Percentiles rank a stretch among this genome's conserved stretches.
Evolutionary conservation across 2,113 vertebrate genomes (phyloP).

Genomic region (Dunckerocampus dactyliophorus): DNA sequence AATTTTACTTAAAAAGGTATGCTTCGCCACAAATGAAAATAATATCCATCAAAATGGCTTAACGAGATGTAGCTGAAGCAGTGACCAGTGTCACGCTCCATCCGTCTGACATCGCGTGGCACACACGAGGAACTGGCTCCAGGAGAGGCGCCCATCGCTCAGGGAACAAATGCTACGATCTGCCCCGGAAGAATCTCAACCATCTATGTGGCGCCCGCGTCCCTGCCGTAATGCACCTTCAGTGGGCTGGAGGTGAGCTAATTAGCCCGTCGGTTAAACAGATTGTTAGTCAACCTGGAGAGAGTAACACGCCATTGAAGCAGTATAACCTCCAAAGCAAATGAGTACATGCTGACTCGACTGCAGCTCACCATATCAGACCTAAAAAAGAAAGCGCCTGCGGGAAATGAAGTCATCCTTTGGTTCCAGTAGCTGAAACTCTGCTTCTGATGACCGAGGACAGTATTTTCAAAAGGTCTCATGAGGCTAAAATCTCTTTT

Average conservation of each 20-base stretch:
- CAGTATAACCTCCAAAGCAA: slow-evolving; percentile 37
- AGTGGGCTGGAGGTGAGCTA: slow-evolving; percentile 22
- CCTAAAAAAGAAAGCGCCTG: slow-evolving; percentile 25
- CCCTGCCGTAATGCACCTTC: slow-evolving; percentile 44
- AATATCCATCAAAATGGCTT: no score
- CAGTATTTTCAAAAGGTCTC: slow-evolving; percentile 14
- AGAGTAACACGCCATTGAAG: slow-evolving; percentile 18
- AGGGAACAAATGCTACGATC: slow-evolving; percentile 5
- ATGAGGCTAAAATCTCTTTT: neutral
- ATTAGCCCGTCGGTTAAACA: slow-evolving; percentile 32
- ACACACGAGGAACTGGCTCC: neutral
- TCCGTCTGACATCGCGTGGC: neutral
- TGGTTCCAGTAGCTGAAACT: slow-evolving; percentile 20
- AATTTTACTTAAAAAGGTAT: no score
- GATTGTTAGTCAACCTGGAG: slow-evolving; percentile 36
- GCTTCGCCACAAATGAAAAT: no score
- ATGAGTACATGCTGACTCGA: slow-evolving; percentile 33
- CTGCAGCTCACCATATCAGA: slow-evolving; percentile 27
- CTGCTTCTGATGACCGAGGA: slow-evolving; percentile 19
- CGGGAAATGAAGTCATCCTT: slow-evolving; percentile 33
- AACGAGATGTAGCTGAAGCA: neutral
- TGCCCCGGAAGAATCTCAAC: slow-evolving; percentile 24
- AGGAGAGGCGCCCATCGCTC: slow-evolving; percentile 7
- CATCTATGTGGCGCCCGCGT: neutral
- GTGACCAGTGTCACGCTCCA: neutral